A percentile compares a stretch with the other conserved stretches of the same genome.
These are phyloP conservation scores for Caiman crocodilus DNA, from an alignment of 2,797 vertebrate genomes.

Conservation along the genomic window DNA sequence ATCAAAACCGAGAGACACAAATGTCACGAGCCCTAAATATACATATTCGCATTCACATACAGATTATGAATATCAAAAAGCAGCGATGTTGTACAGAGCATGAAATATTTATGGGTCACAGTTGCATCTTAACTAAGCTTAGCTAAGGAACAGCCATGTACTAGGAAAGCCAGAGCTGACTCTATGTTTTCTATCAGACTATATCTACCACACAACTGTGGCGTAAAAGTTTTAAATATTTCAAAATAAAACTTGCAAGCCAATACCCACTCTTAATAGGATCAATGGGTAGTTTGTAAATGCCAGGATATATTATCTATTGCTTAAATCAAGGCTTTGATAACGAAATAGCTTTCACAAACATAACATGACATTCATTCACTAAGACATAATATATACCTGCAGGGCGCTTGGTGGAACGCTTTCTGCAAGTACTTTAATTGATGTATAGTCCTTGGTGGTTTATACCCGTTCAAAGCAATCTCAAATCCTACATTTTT, in stretches of 20 bases:
- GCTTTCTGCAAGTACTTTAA: constrained; percentile 34
- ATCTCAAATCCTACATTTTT: constrained; percentile 25
- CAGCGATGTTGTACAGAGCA: background rate
- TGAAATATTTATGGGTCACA: background rate
- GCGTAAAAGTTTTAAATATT: background rate
- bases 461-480: background rate
- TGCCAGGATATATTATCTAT: background rate
- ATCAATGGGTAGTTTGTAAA: background rate
- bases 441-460: constrained; percentile 20
- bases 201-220: background rate
- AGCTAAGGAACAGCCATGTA: background rate
- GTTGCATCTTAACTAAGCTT: background rate
- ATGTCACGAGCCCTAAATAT: background rate
- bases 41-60: background rate
- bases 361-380: constrained; percentile 28
- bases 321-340: constrained; percentile 19
- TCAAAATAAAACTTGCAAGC: background rate
- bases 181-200: background rate
- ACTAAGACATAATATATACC: background rate
- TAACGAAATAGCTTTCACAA: constrained; percentile 45
- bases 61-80: background rate
- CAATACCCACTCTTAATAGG: background rate
- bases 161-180: background rate
- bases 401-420: constrained; percentile 44
- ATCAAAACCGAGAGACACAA: background rate